Conservation (phyloP, 1,140 invertebrate species). For the Nomia melanderi region DNA sequence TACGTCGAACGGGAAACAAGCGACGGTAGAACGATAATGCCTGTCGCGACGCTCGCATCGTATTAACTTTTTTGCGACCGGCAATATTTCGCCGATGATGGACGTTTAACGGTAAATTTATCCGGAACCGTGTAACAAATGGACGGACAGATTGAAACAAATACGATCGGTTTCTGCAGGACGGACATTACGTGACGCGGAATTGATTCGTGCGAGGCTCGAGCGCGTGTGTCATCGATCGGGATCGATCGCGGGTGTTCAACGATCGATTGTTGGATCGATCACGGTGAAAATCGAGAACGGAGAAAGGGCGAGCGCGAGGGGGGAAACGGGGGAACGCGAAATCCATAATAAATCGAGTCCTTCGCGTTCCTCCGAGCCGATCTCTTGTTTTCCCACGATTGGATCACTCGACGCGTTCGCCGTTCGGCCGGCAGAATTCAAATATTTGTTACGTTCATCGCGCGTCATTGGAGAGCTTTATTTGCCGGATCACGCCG, state of each 20-base stretch:
- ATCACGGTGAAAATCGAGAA: too few species aligned
- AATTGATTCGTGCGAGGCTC: not conserved
- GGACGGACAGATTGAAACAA: slow-evolving; percentile 7
- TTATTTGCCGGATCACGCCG: not conserved
- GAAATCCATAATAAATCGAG: slow-evolving; percentile 6
- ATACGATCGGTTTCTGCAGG: not conserved
- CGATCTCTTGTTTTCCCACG: not conserved
- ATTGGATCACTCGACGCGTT: not conserved
- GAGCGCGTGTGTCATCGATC: not conserved
- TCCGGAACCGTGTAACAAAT: not conserved
- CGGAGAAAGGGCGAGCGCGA: too few species aligned
- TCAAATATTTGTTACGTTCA: slow-evolving; percentile 9
- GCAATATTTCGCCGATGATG: too few species aligned
- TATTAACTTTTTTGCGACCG: too few species aligned
- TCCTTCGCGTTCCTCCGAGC: not conserved
- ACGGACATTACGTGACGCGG: not conserved
- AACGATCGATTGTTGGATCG: too few species aligned
- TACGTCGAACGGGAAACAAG: too few species aligned
- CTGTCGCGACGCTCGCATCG: too few species aligned
- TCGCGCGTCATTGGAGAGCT: not conserved
- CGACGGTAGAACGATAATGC: too few species aligned
- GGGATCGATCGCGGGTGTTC: too few species aligned
- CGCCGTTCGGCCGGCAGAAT: not conserved
- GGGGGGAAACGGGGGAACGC: too few species aligned
- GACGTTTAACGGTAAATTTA: slow-evolving; percentile 1